Conservation (phyloP, 2,888 invertebrate species). For the Pecten maximus region DNA sequence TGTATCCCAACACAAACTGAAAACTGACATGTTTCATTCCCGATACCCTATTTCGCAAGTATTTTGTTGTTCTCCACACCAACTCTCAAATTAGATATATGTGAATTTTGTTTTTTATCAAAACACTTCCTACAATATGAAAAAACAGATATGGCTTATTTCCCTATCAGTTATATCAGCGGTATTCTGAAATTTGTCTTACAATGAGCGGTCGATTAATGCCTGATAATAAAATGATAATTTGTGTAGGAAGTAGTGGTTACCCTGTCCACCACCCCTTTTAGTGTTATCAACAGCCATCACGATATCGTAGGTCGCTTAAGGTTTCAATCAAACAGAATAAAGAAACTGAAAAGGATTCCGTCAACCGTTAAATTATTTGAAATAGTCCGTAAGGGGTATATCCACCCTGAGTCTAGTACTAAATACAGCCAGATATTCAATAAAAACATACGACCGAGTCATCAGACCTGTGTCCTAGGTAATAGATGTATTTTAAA, state of each 20-base stretch:
- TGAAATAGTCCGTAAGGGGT: slow-evolving; percentile 39
- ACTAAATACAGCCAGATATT: slow-evolving; percentile 23
- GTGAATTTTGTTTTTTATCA: neutral
- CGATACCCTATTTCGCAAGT: neutral
- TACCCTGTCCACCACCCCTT: neutral
- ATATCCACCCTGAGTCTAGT: slow-evolving; percentile 5
- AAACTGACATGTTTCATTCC: too few relatives aligned
- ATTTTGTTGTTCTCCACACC: slow-evolving; percentile 31
- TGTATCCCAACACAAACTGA: neutral
- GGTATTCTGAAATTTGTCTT: neutral
- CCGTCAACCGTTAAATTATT: slow-evolving; percentile 43
- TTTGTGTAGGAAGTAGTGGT: neutral
- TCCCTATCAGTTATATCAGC: neutral
- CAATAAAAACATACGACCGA: slow-evolving; percentile 22
- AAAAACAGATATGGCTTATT: neutral
- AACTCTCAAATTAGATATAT: neutral
- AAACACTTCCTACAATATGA: neutral
- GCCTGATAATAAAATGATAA: neutral
- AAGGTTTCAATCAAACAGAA: slow-evolving; percentile 15
- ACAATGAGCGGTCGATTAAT: neutral
- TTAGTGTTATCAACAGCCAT: slow-evolving; percentile 17
- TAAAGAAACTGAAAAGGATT: slow-evolving; percentile 34
- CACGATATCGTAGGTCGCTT: slow-evolving; percentile 16
- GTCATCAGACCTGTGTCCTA: slow-evolving; percentile 35
- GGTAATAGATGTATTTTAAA: slow-evolving; percentile 44